Base-by-base conservation (phyloP, 2,888 invertebrate species). In the Mesorhabditis spiculigera region DNA sequence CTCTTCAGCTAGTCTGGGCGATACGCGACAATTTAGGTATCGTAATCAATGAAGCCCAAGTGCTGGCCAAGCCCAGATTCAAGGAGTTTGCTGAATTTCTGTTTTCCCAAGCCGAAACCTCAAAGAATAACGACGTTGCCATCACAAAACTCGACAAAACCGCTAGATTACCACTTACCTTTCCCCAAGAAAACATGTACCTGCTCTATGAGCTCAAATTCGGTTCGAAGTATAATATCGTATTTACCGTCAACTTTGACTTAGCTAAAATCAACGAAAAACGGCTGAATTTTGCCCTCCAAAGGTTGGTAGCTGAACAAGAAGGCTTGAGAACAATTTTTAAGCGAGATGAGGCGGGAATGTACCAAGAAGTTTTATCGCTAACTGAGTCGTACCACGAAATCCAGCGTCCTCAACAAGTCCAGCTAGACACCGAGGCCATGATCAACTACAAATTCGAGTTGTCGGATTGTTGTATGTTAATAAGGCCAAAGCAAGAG, bases 121-220 rank as follows among this genome's bases (percentile, higher is more conserved):
- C 41, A 10, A 28, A 63, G 41, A 16, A 16, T 3, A 63, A n/a
- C 10, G n/a, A 63, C 10, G 10, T 43, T 68, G 28, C 28, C 28
- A 28, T 28, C 28, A 28, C 28, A 28, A 28, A 28, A 28, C 16
- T 43, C 3, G 66, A 66, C 44, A 68, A 65, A 43, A 65, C 58
- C 10, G 6, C 28, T 3, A 10, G 44, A 10, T 61, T 76, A 43
- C 80, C 75, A 6, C 64, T 83, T n/a, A 78, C 79, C 5, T 74
- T 72, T 68, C 65, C 81, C 6, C 84, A 83, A 71, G 81, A 77
- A 45, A 78, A 82, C 70, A 84, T 84, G 83, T 80, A 74, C 63
- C 68, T 83, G 43, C 68, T 82, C 5, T 68, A 76, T 42, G 72
- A 79, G 68, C 50, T 80, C 5, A 77, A 79, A 28, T 50, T 45